Base-by-base conservation (phyloP, 2,797 vertebrate genomes). In the Poliocrania exsul region DNA sequence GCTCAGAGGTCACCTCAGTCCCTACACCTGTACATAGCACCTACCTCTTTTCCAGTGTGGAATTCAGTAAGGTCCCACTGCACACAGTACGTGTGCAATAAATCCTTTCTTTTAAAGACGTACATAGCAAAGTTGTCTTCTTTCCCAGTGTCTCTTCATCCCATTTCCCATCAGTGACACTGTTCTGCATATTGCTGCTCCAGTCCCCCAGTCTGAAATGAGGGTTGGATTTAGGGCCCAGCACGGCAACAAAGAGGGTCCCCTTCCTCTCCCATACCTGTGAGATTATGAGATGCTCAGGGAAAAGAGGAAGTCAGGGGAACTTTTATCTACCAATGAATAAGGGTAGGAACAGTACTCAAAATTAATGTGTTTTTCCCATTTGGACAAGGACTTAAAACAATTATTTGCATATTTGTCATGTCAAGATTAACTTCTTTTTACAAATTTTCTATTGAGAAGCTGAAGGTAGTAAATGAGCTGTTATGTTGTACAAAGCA, bases 271-370 rank as follows among this genome's bases (percentile, higher is more conserved):
- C 10, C 33, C 5, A 1, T 31, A 49, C 8, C 38, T 47, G 13
- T 3, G 3, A n/a, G 9, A 37, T 24, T 44, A 23, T 25, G 31
- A 66, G 24, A 29, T 33, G 56, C 11, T 44, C 20, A 37, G 40
- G 33, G 21, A 51, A 91, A 84, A 70, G 13, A 20, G 23, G 26
- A 77, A 72, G 11, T 9, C 21, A 51, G 6, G 7, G 3, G 3
- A 79, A 31, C 3, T 67, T 84, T 51, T 20, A 70, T 38, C 40
- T 49, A 8, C 3, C 17, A 2, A 8, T 21, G 4, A 33, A 5
- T 40, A 28, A 3, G 5, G 11, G 37, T 44, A 46, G 24, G 11
- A 17, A 12, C 5, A 2, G 13, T 10, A n/a, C 1, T 2, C 24
- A 82, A 44, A 70, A 51, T 12, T 2, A 71, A 18, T 26, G 6